Conservation (phyloP, 2,888 invertebrate species). For the Meta bourneti region DNA sequence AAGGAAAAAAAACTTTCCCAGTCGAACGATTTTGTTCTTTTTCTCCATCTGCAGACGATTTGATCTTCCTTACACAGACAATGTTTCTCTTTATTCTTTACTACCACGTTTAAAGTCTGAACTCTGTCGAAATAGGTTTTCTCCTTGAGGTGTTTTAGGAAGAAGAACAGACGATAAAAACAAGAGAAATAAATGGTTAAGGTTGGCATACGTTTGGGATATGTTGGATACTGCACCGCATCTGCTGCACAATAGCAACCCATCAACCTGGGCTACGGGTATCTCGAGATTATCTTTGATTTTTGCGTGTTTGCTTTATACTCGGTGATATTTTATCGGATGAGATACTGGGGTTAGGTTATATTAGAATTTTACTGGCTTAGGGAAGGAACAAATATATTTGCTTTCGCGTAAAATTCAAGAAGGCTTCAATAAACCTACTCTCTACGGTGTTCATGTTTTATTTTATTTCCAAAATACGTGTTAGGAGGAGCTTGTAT, state of each 20-base stretch:
- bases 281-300: slow-evolving; percentile 44
- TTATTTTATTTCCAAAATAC: too few relatives aligned
- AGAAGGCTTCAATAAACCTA: neutral
- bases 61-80: slow-evolving; percentile 60
- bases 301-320: slow-evolving; percentile 14
- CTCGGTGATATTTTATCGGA: slow-evolving; percentile 39
- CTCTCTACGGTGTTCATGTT: too few relatives aligned
- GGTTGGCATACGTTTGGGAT: slow-evolving; percentile 16
- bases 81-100: slow-evolving; percentile 60
- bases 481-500: too few relatives aligned
- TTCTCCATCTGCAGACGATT: slow-evolving; percentile 52
- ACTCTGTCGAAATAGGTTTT: slow-evolving; percentile 71
- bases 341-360: slow-evolving; percentile 12
- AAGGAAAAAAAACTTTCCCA: neutral
- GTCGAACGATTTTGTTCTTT: slow-evolving; percentile 23
- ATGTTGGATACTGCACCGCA: slow-evolving; percentile 30
- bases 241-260: slow-evolving; percentile 48
- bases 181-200: slow-evolving; percentile 39
- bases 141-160: slow-evolving; percentile 67
- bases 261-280: slow-evolving; percentile 25
- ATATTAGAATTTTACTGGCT: slow-evolving; percentile 25
- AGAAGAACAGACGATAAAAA: slow-evolving; percentile 56
- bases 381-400: neutral
- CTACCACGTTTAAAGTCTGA: slow-evolving; percentile 61
- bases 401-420: neutral